Evolutionary conservation across 2,888 invertebrate species (phyloP).

Genomic region (Sphaerolaimus hirsutus): DNA sequence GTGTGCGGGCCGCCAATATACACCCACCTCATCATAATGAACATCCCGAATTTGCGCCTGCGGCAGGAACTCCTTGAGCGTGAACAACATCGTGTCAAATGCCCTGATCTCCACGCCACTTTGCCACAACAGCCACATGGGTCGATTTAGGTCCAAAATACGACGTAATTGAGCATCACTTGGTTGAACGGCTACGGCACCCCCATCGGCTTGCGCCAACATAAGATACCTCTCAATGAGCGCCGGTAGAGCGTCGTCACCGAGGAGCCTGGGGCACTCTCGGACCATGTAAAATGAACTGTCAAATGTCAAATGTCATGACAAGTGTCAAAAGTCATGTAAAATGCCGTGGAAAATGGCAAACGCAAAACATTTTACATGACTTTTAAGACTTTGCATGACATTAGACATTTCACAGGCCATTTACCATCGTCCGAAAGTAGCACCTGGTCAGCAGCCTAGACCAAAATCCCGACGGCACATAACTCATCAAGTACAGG

Average conservation of each 20-base stretch:
- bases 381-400: too few relatives aligned
- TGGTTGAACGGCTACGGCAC: not conserved
- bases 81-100: constrained; percentile 51
- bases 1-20: too few relatives aligned
- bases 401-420: too few relatives aligned
- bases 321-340: too few relatives aligned
- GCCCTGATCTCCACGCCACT: constrained; percentile 51
- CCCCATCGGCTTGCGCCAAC: not conserved
- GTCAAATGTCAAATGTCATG: too few relatives aligned
- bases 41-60: constrained; percentile 15
- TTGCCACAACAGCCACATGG: constrained; percentile 76
- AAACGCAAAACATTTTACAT: too few relatives aligned
- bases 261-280: too few relatives aligned
- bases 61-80: constrained; percentile 48
- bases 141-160: constrained; percentile 3
- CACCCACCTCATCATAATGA: constrained; percentile 14
- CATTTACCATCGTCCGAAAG: too few relatives aligned
- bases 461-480: constrained; percentile 94
- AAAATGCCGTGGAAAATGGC: too few relatives aligned
- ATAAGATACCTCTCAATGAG: constrained; percentile 4
- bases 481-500: constrained; percentile 54
- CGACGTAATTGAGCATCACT: not conserved
- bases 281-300: too few relatives aligned
- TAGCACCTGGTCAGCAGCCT: constrained; percentile 50
- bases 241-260: constrained; percentile 43